Percentiles rank a stretch among this genome's conserved stretches.
Evolutionary conservation across 1,140 invertebrate species (phyloP).

Genomic region (Procambarus virginalis): DNA sequence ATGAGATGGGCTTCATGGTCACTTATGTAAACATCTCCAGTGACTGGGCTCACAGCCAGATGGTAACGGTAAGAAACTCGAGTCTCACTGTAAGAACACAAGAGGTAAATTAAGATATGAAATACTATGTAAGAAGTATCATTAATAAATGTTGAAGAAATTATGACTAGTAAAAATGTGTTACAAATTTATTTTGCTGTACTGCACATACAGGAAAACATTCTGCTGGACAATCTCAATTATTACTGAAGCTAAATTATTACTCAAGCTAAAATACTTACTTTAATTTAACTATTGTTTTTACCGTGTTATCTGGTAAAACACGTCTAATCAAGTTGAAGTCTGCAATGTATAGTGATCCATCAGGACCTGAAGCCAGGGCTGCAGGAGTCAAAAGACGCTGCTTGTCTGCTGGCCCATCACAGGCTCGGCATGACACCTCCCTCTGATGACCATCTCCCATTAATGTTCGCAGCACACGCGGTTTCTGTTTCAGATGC

Average conservation of each 20-base stretch:
- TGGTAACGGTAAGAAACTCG: slow-evolving; percentile 96
- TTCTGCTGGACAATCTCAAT: too few species aligned
- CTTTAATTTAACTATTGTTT: slow-evolving; percentile 92
- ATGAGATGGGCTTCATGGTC: slow-evolving; percentile 96
- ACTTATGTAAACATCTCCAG: slow-evolving; percentile 94
- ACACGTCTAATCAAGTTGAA: slow-evolving; percentile 95
- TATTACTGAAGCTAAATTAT: neutral
- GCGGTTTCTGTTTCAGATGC: slow-evolving; percentile 94
- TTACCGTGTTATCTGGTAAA: slow-evolving; percentile 88
- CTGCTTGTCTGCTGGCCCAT: slow-evolving; percentile 87
- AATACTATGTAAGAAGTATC: neutral
- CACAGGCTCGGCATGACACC: slow-evolving; percentile 87
- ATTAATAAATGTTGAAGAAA: neutral
- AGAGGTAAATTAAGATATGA: slow-evolving; percentile 45
- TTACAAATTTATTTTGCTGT: neutral
- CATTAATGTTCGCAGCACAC: slow-evolving; percentile 92
- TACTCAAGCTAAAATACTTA: slow-evolving; percentile 72
- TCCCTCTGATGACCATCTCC: slow-evolving; percentile 93
- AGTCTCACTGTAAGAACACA: slow-evolving; percentile 82
- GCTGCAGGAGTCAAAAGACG: slow-evolving; percentile 92
- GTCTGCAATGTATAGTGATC: slow-evolving; percentile 96
- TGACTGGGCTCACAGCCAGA: slow-evolving; percentile 93
- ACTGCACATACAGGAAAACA: too few species aligned
- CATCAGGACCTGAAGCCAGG: slow-evolving; percentile 91
- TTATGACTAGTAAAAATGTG: neutral